Percentiles rank a stretch among this genome's conserved stretches.
Conservation (phyloP, 2,797 vertebrate genomes). For the Gobio occitaniae region DNA sequence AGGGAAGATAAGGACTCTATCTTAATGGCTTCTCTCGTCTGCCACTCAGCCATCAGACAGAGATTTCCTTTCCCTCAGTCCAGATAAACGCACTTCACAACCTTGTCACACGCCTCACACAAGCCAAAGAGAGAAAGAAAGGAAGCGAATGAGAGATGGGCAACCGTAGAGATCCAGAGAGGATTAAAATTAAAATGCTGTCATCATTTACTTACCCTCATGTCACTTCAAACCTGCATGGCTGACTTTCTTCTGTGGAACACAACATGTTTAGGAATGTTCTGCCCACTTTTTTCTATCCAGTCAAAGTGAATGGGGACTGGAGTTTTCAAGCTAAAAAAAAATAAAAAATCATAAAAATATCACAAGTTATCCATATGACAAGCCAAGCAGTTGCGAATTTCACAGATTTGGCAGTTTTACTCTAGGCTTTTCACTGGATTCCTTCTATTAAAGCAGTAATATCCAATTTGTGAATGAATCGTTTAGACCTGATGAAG, state of each 20-base stretch:
- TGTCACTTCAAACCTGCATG: neutral
- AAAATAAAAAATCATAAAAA: too few relatives aligned
- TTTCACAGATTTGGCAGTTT: neutral
- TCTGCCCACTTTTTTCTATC: neutral
- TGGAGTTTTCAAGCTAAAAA: neutral
- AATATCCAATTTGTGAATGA: neutral
- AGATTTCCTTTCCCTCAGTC: slow-evolving; percentile 69
- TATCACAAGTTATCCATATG: neutral
- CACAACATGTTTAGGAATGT: neutral
- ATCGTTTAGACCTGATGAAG: neutral
- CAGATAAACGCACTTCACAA: slow-evolving; percentile 82
- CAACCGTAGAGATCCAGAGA: slow-evolving; percentile 35
- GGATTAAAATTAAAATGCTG: neutral
- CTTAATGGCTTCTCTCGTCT: slow-evolving; percentile 79
- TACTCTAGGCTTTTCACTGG: neutral
- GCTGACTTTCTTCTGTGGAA: neutral
- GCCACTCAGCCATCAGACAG: slow-evolving; percentile 80
- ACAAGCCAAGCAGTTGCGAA: neutral
- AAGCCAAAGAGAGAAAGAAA: slow-evolving; percentile 16
- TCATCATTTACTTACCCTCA: neutral
- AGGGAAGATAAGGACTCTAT: slow-evolving; percentile 77
- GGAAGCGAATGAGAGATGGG: slow-evolving; percentile 49
- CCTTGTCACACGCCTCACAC: slow-evolving; percentile 58
- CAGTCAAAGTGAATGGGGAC: neutral
- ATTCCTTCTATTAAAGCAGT: neutral